Base-by-base conservation (phyloP, 2,797 vertebrate species). In the Bryconaethiops microstoma region DNA sequence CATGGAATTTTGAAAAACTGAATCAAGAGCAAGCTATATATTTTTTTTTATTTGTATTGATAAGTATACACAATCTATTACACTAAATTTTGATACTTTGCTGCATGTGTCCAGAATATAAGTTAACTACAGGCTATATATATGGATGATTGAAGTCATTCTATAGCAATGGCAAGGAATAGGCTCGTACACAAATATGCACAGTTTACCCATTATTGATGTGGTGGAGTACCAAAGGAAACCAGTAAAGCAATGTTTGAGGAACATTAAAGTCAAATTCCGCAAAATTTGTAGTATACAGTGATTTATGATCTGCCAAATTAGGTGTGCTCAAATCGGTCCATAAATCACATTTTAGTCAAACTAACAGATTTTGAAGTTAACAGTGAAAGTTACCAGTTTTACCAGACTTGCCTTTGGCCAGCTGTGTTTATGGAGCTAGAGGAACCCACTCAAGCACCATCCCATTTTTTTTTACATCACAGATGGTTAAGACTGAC, bases 51-150 rank as follows among this genome's bases (percentile, higher is more conserved):
- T 88, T 87, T 87, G 83, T 91, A 80, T 87, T 90, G 83, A 80
- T 93, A 90, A 92, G 90, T 94, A 94, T 91, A 92, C 92, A 94
- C 89, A 92, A 89, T 85, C 91, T 86, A 87, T 84, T 83, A 86
- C 85, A 80, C 48, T 89, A 91, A 90, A 90, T 89, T 90, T 84
- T 89, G 89, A 89, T 75, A 87, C 78, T 83, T 88, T 86, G 86
- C 85, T 86, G 89, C 89, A 88, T 82, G 89, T 83, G 77, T 89
- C 84, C 84, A 82, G 88, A 86, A 86, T 87, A 90, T 82, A 84
- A 88, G 83, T 91, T 91, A 91, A 86, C 85, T 89, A 88, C 89
- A 89, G 82, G 88, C 52, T 78, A 83, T 75, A 82, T 82, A 76
- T 89, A 92, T 84, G 85, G 86, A 87, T 91, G 86, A 79, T 77